Conservation (phyloP, 2,888 invertebrate species). For the Volucella inflata region DNA sequence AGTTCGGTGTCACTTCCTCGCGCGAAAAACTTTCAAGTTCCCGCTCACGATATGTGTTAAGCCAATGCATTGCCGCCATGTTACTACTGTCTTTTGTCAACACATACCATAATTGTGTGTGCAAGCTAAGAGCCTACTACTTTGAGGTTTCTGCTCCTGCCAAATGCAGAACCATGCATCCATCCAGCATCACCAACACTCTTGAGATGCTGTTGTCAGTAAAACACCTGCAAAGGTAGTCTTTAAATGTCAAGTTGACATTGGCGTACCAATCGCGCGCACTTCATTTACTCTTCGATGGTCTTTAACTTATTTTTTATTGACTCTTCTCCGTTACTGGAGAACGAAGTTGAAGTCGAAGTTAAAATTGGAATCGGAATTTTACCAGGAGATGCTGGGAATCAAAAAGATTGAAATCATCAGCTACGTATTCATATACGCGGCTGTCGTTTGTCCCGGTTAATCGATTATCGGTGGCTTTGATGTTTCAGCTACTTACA, state of each 20-base stretch:
- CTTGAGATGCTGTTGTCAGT: slow-evolving; percentile 39
- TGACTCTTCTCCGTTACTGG: slow-evolving; percentile 57
- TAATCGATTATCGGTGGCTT: slow-evolving; percentile 74
- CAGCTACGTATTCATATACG: background rate
- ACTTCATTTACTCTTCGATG: slow-evolving; percentile 75
- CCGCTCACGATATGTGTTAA: slow-evolving; percentile 45
- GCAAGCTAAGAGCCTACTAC: slow-evolving; percentile 29
- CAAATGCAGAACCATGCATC: background rate
- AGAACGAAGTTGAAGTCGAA: slow-evolving; percentile 6
- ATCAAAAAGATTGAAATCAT: slow-evolving; percentile 6
- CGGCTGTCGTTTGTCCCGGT: slow-evolving; percentile 71
- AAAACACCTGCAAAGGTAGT: slow-evolving; percentile 67
- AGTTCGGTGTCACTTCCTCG: slow-evolving; percentile 54
- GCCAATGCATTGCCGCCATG: slow-evolving; percentile 45
- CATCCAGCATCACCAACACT: slow-evolving; percentile 8
- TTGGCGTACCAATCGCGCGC: slow-evolving; percentile 68
- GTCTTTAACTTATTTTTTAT: slow-evolving; percentile 72
- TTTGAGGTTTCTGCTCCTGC: slow-evolving; percentile 32
- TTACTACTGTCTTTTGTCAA: slow-evolving; percentile 56
- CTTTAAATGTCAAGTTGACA: slow-evolving; percentile 65
- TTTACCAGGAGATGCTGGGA: slow-evolving; percentile 1
- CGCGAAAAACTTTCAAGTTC: slow-evolving; percentile 69
- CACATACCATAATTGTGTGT: slow-evolving; percentile 55
- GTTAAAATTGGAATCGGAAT: background rate
- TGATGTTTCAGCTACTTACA: slow-evolving; percentile 71